Percentiles rank a stretch among this genome's conserved stretches.
Conservation (phyloP, 2,113 vertebrate genomes). For the Ancistrus triradiatus region DNA sequence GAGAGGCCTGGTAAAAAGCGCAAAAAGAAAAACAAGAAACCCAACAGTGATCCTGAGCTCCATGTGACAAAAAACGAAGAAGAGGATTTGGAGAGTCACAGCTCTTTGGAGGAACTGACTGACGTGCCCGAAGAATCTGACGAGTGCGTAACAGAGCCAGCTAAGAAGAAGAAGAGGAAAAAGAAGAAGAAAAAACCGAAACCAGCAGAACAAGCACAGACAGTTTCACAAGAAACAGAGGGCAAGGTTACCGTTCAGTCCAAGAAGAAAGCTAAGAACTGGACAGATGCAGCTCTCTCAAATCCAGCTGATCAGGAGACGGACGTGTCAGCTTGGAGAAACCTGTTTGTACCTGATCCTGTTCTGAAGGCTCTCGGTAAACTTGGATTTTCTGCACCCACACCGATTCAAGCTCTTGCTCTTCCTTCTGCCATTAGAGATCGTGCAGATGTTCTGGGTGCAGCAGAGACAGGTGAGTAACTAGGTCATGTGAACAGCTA, state of each 20-base stretch:
- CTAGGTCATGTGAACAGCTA: no score
- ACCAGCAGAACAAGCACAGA: constrained; percentile 4
- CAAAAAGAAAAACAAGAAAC: constrained; percentile 21
- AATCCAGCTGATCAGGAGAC: constrained; percentile 55
- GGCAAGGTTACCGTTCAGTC: constrained; percentile 10
- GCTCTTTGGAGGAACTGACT: not conserved
- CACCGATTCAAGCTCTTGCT: constrained; percentile 86
- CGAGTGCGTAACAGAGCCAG: constrained; percentile 16
- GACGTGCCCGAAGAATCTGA: not conserved
- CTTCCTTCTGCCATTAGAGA: constrained; percentile 90
- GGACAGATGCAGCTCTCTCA: constrained; percentile 69
- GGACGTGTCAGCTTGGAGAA: constrained; percentile 85
- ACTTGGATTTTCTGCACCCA: constrained; percentile 87
- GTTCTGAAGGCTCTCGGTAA: constrained; percentile 81
- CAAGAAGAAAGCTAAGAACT: constrained; percentile 74
- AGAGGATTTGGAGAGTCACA: not conserved
- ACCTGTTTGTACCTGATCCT: constrained; percentile 82
- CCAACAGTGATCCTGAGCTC: not conserved
- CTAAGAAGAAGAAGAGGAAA: constrained; percentile 59
- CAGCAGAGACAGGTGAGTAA: constrained; percentile 88
- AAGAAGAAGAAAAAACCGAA: constrained; percentile 54
- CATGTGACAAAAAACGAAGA: not conserved
- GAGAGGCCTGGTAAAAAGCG: not conserved
- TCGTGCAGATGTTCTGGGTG: constrained; percentile 86
- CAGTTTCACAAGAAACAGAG: not conserved